Percentiles rank a stretch among this genome's conserved stretches.
Evolutionary conservation across 2,113 vertebrate species (phyloP).

Genomic region (Cercocebus atys): DNA sequence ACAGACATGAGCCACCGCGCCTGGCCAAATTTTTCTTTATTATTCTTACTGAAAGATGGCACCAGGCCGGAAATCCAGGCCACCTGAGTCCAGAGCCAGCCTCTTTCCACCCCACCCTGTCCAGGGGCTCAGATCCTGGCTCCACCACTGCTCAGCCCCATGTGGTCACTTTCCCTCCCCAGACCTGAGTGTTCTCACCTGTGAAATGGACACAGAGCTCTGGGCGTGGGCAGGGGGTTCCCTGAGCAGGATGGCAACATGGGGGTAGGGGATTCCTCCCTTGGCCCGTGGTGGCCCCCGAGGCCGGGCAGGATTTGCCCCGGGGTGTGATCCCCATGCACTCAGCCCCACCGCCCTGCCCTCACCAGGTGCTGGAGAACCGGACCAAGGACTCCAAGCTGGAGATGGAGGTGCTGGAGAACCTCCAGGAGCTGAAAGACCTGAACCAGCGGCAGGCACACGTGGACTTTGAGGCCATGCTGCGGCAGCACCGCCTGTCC

Average conservation of each 20-base stretch:
- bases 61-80: background rate
- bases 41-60: background rate
- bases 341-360: fast-evolving
- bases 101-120: background rate
- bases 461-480: slow-evolving; percentile 95
- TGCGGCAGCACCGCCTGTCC: slow-evolving; percentile 87
- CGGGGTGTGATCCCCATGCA: fast-evolving
- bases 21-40: background rate
- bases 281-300: fast-evolving
- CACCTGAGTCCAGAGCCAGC: background rate
- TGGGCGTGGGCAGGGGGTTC: background rate
- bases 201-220: background rate
- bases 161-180: fast-evolving
- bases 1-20: too few relatives aligned
- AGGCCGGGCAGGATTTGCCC: fast-evolving
- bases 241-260: background rate
- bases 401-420: slow-evolving; percentile 99
- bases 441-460: slow-evolving; percentile 97
- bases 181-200: background rate
- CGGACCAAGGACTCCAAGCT: slow-evolving; percentile 97
- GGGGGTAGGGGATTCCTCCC: background rate
- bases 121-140: background rate
- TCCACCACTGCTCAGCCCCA: background rate
- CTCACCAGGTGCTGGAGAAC: slow-evolving; percentile 93
- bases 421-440: slow-evolving; percentile 97